A percentile compares a stretch with the other conserved stretches of the same genome.
Conservation (phyloP, 2,888 invertebrate species). For the Oligia fasciuncula region DNA sequence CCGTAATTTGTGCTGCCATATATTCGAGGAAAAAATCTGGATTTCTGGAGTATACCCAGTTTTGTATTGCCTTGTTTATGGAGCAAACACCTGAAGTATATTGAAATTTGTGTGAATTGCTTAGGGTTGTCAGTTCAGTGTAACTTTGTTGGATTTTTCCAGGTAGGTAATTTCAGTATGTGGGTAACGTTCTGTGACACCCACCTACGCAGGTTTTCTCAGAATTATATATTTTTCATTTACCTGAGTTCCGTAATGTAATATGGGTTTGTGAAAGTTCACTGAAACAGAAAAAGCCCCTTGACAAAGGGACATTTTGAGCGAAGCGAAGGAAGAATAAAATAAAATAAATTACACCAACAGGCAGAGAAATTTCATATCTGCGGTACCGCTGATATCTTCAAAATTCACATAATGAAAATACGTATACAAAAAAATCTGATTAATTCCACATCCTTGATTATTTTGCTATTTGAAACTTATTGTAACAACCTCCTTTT, state of each 20-base stretch:
- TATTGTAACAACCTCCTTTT: neutral
- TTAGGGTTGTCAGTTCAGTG: neutral
- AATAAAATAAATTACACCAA: neutral
- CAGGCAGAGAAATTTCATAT: neutral
- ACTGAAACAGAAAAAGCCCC: neutral
- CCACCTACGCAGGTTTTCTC: neutral
- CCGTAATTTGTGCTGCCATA: constrained; percentile 19
- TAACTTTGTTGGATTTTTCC: constrained; percentile 1
- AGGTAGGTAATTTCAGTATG: constrained; percentile 5
- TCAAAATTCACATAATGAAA: neutral
- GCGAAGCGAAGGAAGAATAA: neutral
- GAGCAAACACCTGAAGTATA: constrained; percentile 39
- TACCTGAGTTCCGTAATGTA: constrained; percentile 3
- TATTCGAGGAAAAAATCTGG: constrained; percentile 6
- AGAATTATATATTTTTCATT: constrained; percentile 19
- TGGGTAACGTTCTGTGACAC: neutral
- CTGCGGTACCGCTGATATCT: neutral
- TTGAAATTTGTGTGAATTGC: constrained; percentile 17
- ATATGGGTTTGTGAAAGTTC: constrained; percentile 12
- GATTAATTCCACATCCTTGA: neutral
- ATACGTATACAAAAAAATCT: neutral
- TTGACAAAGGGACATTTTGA: neutral
- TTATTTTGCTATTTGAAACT: neutral
- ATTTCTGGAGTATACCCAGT: constrained; percentile 14
- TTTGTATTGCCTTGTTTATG: constrained; percentile 22